Evolutionary conservation across 1,140 invertebrate species (phyloP), one percentile per base, ranked within the genome.

Genomic region (Drosophila guanche): DNA sequence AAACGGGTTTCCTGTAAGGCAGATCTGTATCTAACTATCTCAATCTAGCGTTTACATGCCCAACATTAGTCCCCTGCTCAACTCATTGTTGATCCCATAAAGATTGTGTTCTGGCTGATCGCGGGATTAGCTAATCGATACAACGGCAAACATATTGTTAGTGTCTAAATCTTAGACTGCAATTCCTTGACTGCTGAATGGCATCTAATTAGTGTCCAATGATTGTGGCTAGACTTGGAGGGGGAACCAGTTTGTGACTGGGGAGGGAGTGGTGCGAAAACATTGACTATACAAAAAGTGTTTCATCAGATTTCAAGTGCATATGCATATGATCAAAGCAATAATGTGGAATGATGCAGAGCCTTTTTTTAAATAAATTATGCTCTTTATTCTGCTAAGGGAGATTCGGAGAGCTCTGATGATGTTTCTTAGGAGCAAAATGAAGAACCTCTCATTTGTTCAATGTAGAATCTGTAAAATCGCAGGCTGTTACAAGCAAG

Each of bases 51-150:
- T 55, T 66, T 67, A 58, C 67, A 59, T 59, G 65, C 10, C 67
- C 14, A 67, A 68, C 48, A 68, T 54, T 29, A 68, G 65, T 68
- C 20, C 52, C 23, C 69, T 70, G 54, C 65, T 70, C 69, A 70
- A 70, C 70, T 70, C 62, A 59, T 70, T 70, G 65, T 70, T 58
- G 67, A 59, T 59, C 47, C 47, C 41, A 70, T 70, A 70, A 70
- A 70, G 66, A 70, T 70, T 70, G 54, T 45, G 66, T 59, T 16
- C 43, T 51, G 46, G 40, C 29, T 27, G 62, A 48, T 29, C 67
- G 27, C 40, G 4, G n/a, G 27, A 62, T 70, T 33, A 51, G 66
- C 66, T 69, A 69, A 70, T 69, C 51, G 67, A 58, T 46, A 58
- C 40, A 27, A 55, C 47, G 67, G 61, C 10, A 54, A 54, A 54